Percentiles rank a stretch among this genome's conserved stretches.
Conservation (phyloP, 2,113 vertebrate species). For the Stomatorhinus ivindoensis region DNA sequence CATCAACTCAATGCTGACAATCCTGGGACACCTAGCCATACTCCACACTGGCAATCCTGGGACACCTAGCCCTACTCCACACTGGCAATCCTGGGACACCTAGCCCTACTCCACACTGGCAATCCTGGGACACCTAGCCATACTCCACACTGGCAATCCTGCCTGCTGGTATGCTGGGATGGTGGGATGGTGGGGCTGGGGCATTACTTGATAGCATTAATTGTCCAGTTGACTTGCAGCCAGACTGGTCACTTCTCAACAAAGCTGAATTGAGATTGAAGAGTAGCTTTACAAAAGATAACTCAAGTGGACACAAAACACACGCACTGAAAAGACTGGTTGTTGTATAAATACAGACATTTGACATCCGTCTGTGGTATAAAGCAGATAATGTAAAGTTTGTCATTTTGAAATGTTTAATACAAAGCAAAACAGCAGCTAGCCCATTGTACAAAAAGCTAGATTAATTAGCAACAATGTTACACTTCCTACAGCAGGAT, state of each 20-base stretch:
- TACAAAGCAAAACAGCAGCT: conserved; percentile 24
- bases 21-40: neutral
- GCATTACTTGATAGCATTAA: neutral
- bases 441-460: neutral
- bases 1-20: neutral
- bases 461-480: conserved; percentile 7
- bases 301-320: conserved; percentile 28
- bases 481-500: conserved; percentile 30
- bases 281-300: conserved; percentile 16
- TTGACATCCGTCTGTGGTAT: neutral
- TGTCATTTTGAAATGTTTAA: neutral
- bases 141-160: neutral
- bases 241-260: neutral
- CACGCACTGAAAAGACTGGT: neutral
- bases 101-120: neutral
- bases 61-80: neutral
- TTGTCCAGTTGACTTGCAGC: neutral
- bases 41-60: neutral
- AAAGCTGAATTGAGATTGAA: neutral
- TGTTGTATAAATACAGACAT: conserved; percentile 12
- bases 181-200: too few species aligned
- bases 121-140: neutral
- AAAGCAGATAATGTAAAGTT: neutral
- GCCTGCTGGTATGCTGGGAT: neutral
- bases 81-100: neutral